Evolutionary conservation across 2,888 invertebrate genomes (phyloP), one percentile per base, ranked within the genome.

Genomic region (Platynereis dumerilii): DNA sequence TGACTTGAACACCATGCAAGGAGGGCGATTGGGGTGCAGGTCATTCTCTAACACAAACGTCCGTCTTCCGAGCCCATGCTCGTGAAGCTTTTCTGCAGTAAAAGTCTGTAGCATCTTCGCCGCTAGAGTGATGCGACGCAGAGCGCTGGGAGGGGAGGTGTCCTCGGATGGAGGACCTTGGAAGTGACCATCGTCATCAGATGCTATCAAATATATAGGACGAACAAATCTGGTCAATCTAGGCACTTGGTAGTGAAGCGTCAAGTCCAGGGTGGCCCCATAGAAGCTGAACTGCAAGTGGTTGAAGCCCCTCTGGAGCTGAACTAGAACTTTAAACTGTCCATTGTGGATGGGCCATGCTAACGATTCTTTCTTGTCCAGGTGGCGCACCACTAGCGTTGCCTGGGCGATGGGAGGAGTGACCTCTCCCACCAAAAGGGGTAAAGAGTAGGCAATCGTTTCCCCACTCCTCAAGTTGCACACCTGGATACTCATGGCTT

Each of bases 11-110:
- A 91, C 85, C 74, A 89, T 86, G 78, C 94, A 94, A 74, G 89
- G 87, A 20, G 83, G 81, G 29, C 76, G 70, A 1, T 86, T 84
- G 70, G 88, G 87, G 2, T 89, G 83, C 76, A 89, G 88, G 71
- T 80, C 78, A n/a, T 88, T 87, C 80, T 92, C 91, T 27, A 95
- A 82, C 74, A 90, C 89, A 83, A 96, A 96, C 1, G 94, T 92
- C 86, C 91, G 91, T 69, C 91, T 86, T 1, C 89, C 90, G 62
- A 91, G 88, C 15, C 91, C 91, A 72, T 90, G 89, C 81, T 94
- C 92, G 71, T 88, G 87, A 27, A 96, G 85, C 83, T 94, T 95
- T 83, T 96, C 94, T 0, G 93, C 93, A 69, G 92, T 91, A 72
- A 96, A 86, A 66, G 91, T 89, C 85, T 96, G 96, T 68, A 96